Evolutionary conservation across 1,140 invertebrate species (phyloP).

Genomic region (Marisa cornuarietis): DNA sequence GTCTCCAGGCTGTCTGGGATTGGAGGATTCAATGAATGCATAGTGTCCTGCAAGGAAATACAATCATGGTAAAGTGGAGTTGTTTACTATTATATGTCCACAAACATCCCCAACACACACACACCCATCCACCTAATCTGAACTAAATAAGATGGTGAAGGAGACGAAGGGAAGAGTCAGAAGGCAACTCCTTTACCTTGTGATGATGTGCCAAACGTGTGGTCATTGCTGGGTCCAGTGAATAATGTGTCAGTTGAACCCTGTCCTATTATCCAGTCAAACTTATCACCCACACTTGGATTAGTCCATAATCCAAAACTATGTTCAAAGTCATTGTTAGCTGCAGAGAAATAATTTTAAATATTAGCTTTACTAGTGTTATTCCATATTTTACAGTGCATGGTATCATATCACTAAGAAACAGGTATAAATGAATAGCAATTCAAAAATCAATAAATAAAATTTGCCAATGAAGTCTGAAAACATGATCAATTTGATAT

Average conservation of each 20-base stretch:
- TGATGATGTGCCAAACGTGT: slow-evolving; percentile 42
- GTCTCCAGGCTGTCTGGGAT: slow-evolving; percentile 46
- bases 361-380: too few relatives aligned
- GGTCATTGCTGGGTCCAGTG: slow-evolving; percentile 57
- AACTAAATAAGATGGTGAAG: too few relatives aligned
- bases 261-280: slow-evolving; percentile 57
- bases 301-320: slow-evolving; percentile 53
- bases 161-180: background rate
- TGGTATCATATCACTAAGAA: too few relatives aligned
- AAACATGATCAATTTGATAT: too few relatives aligned
- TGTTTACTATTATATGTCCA: too few relatives aligned
- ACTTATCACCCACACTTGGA: slow-evolving; percentile 45
- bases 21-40: slow-evolving; percentile 57
- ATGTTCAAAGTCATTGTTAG: slow-evolving; percentile 51
- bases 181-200: slow-evolving; percentile 21
- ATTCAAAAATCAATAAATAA: too few relatives aligned
- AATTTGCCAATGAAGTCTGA: too few relatives aligned
- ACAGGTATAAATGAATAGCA: too few relatives aligned
- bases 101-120: too few relatives aligned
- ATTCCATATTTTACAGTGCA: too few relatives aligned
- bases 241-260: slow-evolving; percentile 38
- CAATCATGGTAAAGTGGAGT: too few relatives aligned
- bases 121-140: too few relatives aligned
- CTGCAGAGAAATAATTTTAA: slow-evolving; percentile 25
- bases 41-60: slow-evolving; percentile 54